Conservation (phyloP, 2,113 vertebrate species). For the Cochlearius cochlearius region DNA sequence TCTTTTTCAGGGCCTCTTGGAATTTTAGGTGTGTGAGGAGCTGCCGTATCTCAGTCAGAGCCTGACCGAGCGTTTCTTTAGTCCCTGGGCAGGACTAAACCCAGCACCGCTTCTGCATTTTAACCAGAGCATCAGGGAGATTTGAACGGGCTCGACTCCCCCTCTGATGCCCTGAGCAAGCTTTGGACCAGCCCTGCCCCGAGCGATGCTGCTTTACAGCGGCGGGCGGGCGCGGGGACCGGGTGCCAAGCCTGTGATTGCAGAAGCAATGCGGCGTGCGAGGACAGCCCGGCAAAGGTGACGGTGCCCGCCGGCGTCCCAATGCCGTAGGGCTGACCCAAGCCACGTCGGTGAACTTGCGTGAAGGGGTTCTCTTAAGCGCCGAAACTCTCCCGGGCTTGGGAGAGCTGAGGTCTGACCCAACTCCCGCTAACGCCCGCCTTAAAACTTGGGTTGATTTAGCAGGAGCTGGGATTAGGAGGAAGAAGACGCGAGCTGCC, state of each 20-base stretch:
- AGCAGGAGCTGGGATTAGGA: not conserved
- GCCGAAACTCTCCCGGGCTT: not conserved
- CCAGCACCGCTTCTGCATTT: not conserved
- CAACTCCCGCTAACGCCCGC: accelerated
- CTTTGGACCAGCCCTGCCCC: not conserved
- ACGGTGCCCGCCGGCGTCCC: not conserved
- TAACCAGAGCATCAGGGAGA: accelerated
- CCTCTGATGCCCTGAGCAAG: not conserved
- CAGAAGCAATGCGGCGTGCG: accelerated
- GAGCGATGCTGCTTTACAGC: not conserved
- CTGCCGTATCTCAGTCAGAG: not conserved
- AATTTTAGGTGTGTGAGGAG: not conserved
- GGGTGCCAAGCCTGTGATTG: accelerated
- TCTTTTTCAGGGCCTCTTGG: not conserved
- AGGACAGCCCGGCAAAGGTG: not conserved
- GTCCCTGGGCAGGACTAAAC: not conserved
- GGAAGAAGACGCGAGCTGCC: not conserved
- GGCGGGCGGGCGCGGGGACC: accelerated
- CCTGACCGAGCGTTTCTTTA: not conserved
- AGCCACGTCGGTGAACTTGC: accelerated
- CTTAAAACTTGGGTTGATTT: not conserved
- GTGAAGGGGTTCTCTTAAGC: accelerated
- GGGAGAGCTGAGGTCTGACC: not conserved
- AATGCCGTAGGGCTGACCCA: accelerated
- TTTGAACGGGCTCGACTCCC: accelerated